Base-by-base conservation (phyloP, 1,140 invertebrate species). In the Atta cephalotes region DNA sequence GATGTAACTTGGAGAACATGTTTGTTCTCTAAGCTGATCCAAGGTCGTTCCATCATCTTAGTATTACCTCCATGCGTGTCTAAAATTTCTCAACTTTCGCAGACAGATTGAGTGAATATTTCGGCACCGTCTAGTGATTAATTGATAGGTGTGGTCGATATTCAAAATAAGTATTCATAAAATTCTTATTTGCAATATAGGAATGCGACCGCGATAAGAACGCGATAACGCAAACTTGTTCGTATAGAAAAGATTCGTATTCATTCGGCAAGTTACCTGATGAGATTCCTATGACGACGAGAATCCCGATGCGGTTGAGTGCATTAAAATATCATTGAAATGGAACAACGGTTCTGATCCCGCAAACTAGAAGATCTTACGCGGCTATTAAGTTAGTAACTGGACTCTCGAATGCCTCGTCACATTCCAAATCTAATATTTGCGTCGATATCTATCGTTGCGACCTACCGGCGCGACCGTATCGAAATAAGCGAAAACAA, bases 321-420 rank as follows among this genome's bases (percentile, higher is more conserved):
- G 80, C 80, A 25, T 76, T 74, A 63, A 84, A 84, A 74, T 84
- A 84, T 74, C 62, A 82, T 25, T 76, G 68, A 84, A 84, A 51
- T 62, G 66, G 78, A 21, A 68, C 65, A 70, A 74, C 31, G 31
- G 16, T n/a, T 14, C 31, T 45, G 45, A 60, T 70, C 63, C 72
- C 51, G 86, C 71, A 76, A 87, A 72, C 58, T 72, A 58, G 16
- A 49, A 25, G 12, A 70, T 78, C 31, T 86, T 63, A 70, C 71
- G 63, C 58, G 71, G 60, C 84, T 86, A 89, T 89, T 56, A 78
- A 89, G 58, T 71, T 49, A 58, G 53, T 76, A 76, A 89, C 76
- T 85, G 49, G 74, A 89, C 85, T 77, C 66, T 65, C 87, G 39
- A n/a, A 9, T 63, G 49, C 86, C 80, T 80, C 88, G 68, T 85